Conservation (phyloP, 1,140 invertebrate species). For the Paraescarpia echinospica region DNA sequence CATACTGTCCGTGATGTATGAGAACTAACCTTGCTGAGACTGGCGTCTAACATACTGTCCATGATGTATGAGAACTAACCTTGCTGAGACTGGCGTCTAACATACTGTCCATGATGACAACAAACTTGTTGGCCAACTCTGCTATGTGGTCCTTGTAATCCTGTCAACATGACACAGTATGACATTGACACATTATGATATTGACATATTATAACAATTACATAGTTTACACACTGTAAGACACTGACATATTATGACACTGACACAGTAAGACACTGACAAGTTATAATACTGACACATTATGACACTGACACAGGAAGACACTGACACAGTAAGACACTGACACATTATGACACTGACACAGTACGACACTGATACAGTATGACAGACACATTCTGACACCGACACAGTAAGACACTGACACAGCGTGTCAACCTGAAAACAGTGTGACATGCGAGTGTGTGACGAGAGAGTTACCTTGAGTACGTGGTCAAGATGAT, state of each 20-base stretch:
- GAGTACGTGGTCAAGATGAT: constrained; percentile 62
- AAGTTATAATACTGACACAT: neutral
- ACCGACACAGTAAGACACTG: neutral
- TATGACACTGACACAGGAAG: neutral
- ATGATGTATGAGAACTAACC: constrained; percentile 13
- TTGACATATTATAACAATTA: neutral
- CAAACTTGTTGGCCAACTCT: constrained; percentile 89
- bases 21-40: no score
- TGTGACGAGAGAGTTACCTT: constrained; percentile 44
- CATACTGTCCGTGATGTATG: no score
- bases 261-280: neutral
- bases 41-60: neutral
- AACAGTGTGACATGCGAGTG: neutral
- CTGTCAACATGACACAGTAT: constrained; percentile 59
- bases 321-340: constrained; percentile 9
- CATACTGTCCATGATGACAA: constrained; percentile 83
- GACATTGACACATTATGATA: neutral
- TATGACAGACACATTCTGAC: no score
- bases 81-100: constrained; percentile 62
- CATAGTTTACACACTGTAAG: neutral
- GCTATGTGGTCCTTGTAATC: constrained; percentile 86
- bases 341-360: neutral
- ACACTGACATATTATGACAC: neutral
- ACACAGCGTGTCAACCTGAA: neutral
- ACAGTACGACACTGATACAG: neutral